Evolutionary conservation across 2,888 invertebrate species (phyloP).

Genomic region (Ypsolopha sequella): DNA sequence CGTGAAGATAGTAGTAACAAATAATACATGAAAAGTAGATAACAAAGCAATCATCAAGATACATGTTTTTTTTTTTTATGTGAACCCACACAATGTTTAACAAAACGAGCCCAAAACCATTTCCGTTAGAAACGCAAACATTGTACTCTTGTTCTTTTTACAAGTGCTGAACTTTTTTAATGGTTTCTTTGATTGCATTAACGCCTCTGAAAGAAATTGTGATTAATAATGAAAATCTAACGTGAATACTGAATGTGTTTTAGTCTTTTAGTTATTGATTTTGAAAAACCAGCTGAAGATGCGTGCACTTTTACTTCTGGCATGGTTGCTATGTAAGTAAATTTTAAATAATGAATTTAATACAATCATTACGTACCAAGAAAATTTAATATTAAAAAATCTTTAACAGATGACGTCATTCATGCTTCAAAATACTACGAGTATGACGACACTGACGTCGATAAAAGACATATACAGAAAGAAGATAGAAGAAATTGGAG

Average conservation of each 20-base stretch:
- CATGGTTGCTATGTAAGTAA: constrained; percentile 52
- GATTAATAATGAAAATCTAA: background rate
- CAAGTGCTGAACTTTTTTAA: background rate
- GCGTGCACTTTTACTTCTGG: constrained; percentile 47
- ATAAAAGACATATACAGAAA: constrained; percentile 38
- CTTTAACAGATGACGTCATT: constrained; percentile 46
- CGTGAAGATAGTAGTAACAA: no score
- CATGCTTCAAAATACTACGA: constrained; percentile 38
- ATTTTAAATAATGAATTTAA: background rate
- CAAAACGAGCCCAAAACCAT: background rate
- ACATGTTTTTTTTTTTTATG: no score
- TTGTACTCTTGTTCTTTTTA: background rate
- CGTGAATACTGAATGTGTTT: background rate
- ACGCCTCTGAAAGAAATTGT: background rate
- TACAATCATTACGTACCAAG: background rate
- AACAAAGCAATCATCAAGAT: no score
- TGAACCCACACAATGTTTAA: background rate
- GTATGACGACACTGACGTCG: constrained; percentile 35
- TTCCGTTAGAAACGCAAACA: background rate
- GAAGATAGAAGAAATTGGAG: constrained; percentile 54
- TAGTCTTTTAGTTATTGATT: constrained; percentile 16
- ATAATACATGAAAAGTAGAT: no score
- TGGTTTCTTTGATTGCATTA: background rate
- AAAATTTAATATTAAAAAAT: constrained; percentile 6
- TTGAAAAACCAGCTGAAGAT: constrained; percentile 25